Percentiles rank a stretch among this genome's conserved stretches.
These are phyloP conservation scores for Sebastes diploproa DNA, from an alignment of 2,797 vertebrate genomes.

Conservation along the genomic window DNA sequence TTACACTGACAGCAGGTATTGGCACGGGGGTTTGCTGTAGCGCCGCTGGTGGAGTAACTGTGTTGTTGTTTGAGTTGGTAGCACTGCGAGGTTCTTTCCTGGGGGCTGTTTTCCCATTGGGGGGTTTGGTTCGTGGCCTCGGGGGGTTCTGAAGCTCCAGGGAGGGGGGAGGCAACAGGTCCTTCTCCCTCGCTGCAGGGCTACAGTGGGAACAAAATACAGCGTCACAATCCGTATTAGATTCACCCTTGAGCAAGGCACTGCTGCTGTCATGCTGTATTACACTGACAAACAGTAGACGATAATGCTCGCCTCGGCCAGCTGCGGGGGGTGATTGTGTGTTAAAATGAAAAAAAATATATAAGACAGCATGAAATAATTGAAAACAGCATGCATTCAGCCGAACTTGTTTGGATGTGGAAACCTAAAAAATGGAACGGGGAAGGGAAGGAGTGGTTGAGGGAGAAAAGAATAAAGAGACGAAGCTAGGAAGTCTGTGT, in stretches of 20 bases:
- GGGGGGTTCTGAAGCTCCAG: conserved; percentile 79
- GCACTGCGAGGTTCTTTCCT: conserved; percentile 92
- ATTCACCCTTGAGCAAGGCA: conserved; percentile 24
- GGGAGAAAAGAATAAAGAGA: conserved; percentile 13
- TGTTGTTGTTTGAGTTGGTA: conserved; percentile 63
- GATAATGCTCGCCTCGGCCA: conserved; percentile 16
- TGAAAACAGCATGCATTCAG: conserved; percentile 55
- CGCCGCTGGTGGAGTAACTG: conserved; percentile 50
- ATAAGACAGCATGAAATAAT: conserved; percentile 45
- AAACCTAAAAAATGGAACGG: conserved; percentile 14
- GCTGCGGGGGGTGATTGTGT: conserved; percentile 17
- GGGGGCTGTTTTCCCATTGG: conserved; percentile 89
- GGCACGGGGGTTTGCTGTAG: conserved; percentile 54
- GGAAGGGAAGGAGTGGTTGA: background rate
- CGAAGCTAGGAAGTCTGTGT: background rate
- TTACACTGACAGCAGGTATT: conserved; percentile 52
- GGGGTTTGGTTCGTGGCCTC: conserved; percentile 88
- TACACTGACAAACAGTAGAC: background rate
- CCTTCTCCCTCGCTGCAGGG: conserved; percentile 91
- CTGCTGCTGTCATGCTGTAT: background rate
- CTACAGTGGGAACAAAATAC: conserved; percentile 47
- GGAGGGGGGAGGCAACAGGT: conserved; percentile 81
- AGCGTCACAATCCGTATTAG: background rate
- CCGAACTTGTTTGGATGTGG: conserved; percentile 33
- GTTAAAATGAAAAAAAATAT: conserved; percentile 26